phyloP scores from a whole-genome alignment of 35 echinoderm and acorn worm genomes.

The Diadema setosum region DNA sequence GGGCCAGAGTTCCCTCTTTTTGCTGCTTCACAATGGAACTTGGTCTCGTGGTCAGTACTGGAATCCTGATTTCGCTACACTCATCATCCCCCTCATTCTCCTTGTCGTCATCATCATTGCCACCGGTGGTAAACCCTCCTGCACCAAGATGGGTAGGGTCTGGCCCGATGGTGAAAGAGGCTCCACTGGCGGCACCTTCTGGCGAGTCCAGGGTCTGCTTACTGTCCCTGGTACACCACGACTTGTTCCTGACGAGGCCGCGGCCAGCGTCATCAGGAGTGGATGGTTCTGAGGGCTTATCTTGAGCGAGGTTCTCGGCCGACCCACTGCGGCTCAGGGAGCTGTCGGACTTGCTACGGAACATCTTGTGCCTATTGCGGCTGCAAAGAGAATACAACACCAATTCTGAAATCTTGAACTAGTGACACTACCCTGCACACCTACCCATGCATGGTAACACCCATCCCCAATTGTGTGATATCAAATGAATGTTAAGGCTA shows the following conservation, averaged over 20 bases:
- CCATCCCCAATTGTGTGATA: no score
- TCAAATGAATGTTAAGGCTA: no score
- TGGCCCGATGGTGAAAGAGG: conserved; percentile 4
- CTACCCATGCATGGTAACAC: no score
- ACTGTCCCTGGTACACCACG: conserved; percentile 53
- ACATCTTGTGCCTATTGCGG: conserved; percentile 84
- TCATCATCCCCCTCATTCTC: background rate
- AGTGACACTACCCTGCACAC: no score
- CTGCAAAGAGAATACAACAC: conserved; percentile 52
- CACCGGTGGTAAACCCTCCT: background rate
- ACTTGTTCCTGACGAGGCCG: conserved; percentile 26
- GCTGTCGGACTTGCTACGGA: conserved; percentile 92
- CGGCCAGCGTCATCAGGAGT: conserved; percentile 37
- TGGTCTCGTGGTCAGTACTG: background rate
- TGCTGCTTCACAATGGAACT: background rate
- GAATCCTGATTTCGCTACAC: background rate
- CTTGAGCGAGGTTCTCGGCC: conserved; percentile 31
- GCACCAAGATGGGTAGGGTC: conserved; percentile 17
- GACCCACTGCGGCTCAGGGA: conserved; percentile 66
- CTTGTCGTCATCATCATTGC: background rate
- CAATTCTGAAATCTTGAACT: no score
- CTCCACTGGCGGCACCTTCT: background rate
- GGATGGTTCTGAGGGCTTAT: background rate
- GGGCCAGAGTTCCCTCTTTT: background rate
- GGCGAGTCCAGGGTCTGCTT: background rate